Evolutionary conservation across 2,888 invertebrate genomes (phyloP), one percentile per base, ranked within the genome.

Genomic region (Sphaerolaimus hirsutus): DNA sequence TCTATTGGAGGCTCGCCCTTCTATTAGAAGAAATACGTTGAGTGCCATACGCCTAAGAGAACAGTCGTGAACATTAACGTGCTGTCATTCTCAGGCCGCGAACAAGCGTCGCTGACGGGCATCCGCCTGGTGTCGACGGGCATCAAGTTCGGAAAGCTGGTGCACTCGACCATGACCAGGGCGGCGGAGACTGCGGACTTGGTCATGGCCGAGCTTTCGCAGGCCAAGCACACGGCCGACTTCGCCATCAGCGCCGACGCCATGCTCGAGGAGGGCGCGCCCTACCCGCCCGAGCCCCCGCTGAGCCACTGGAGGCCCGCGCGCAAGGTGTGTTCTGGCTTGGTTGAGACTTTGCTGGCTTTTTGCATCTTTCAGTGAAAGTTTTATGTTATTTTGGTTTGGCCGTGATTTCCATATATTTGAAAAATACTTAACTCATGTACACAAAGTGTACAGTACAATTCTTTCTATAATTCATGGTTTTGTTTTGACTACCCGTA

Each of bases 261-360:
- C 71, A 76, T 54, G 81, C 66, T 97, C 22, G 74, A 81, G 48
- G 93, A 97, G 66, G 97, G 97, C 1, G 81, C 86, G 0, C 93
- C 93, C 0, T 76, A 86, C 53, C 79, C 81, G 0, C 89, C 91
- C 0, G 89, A 91, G 58, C 93, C 93, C 0, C 80, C 83, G 0
- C 71, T 79, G 0, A 77, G 79, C 0, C 75, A 77, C 58, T 91
- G 87, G 86, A 76, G 72, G 58, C 82, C 87, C 0, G 82, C 83
- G 59, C 68, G 71, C 57, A 71, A 75, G 67, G 81, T 81, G 69
- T 47, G 52, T 27, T 37, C 19, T 37, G 37, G 5, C 5, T 5
- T 14, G 37, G 19, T n/a, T 37, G 5, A n/a, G 5, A 21, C 19
- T 37, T 37, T 37, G 37, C 5, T 37, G 37, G 19, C 37, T n/a